These are phyloP conservation scores for Nephrotoma appendiculata DNA, from an alignment of 2,888 invertebrate species.

Conservation along the genomic window DNA sequence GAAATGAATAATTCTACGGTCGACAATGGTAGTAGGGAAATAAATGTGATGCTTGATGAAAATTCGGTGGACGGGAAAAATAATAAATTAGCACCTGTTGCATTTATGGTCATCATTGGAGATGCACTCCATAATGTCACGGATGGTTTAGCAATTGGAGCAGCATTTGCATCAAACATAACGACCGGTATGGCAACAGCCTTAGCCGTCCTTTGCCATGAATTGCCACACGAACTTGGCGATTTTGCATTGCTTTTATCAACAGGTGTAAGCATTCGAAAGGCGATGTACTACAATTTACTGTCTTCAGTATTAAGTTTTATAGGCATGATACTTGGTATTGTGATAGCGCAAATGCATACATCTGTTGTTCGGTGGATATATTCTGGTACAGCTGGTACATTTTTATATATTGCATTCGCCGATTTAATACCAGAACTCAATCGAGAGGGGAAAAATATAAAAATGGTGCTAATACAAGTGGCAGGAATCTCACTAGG, in stretches of 20 bases:
- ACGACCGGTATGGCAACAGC: constrained; percentile 64
- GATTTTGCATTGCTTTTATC: constrained; percentile 68
- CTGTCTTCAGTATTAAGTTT: constrained; percentile 63
- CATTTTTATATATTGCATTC: constrained; percentile 66
- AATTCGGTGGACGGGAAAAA: constrained; percentile 22
- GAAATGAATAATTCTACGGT: constrained; percentile 9
- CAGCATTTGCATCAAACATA: constrained; percentile 57
- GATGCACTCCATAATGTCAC: constrained; percentile 69
- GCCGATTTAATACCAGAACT: constrained; percentile 61
- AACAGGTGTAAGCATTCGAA: constrained; percentile 55
- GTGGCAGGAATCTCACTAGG: constrained; percentile 50
- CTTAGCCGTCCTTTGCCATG: constrained; percentile 66
- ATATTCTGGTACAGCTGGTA: constrained; percentile 64
- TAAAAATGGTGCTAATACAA: constrained; percentile 44
- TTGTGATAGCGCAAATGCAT: constrained; percentile 54
- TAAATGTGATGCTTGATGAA: constrained; percentile 46
- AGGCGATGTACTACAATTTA: constrained; percentile 58
- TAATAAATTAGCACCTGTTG: constrained; percentile 45
- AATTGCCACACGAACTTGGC: constrained; percentile 67
- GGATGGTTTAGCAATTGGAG: constrained; percentile 68
- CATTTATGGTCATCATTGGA: constrained; percentile 30
- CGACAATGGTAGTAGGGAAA: constrained; percentile 33
- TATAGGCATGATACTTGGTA: constrained; percentile 55
- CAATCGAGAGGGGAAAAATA: constrained; percentile 38
- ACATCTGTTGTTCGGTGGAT: constrained; percentile 58